phyloP scores from a whole-genome alignment of 2,797 vertebrate genomes.

The Odontamblyopus rebecca region DNA sequence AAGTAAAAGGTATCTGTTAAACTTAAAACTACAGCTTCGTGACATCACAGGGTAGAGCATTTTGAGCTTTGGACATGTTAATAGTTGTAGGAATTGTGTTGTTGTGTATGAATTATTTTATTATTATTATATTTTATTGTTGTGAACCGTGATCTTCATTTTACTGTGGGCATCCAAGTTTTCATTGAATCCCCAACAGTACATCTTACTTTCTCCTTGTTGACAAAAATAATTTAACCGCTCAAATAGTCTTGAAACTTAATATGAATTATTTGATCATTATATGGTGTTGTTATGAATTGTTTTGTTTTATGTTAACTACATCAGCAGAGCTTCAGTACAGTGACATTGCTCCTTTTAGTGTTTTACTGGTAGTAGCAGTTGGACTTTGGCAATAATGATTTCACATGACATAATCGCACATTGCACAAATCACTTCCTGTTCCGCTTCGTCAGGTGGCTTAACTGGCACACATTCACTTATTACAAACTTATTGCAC shows the following conservation, averaged over 20 bases:
- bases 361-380: conserved; percentile 20
- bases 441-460: conserved; percentile 38
- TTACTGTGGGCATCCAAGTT: too few relatives aligned
- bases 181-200: too few relatives aligned
- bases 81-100: too few relatives aligned
- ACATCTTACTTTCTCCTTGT: too few relatives aligned
- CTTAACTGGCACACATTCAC: conserved; percentile 6
- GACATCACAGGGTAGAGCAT: too few relatives aligned
- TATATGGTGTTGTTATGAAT: not conserved
- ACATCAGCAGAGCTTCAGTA: not conserved
- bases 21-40: too few relatives aligned
- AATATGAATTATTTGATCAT: not conserved
- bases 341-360: not conserved
- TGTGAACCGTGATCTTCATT: too few relatives aligned
- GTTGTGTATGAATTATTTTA: too few relatives aligned
- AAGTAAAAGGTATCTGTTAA: too few relatives aligned
- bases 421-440: conserved; percentile 35
- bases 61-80: too few relatives aligned
- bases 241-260: not conserved
- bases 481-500: not conserved
- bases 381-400: conserved; percentile 47
- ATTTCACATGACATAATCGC: conserved; percentile 48
- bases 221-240: not conserved
- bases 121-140: too few relatives aligned
- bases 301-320: conserved; percentile 1